phyloP scores from a whole-genome alignment of 2,888 invertebrate genomes.

The Chelonus formosanus region DNA sequence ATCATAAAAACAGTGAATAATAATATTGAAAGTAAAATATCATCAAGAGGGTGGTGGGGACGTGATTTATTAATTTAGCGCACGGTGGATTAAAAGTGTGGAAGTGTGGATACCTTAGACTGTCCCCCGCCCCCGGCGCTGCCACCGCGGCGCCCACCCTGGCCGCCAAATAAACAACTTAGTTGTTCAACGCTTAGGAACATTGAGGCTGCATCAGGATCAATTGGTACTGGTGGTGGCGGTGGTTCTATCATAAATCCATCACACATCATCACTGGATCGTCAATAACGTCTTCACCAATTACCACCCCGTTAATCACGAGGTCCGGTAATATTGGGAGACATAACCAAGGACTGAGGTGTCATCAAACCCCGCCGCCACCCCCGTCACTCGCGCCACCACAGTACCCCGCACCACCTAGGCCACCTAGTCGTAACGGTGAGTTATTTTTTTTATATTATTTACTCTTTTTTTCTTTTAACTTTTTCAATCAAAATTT shows the following conservation, averaged over 20 bases:
- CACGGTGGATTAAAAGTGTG: conserved; percentile 62
- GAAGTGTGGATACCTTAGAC: conserved; percentile 66
- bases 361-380: conserved; percentile 39
- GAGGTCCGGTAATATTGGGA: conserved; percentile 32
- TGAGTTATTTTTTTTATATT: conserved; percentile 33
- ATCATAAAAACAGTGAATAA: too few relatives aligned
- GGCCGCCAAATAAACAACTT: conserved; percentile 63
- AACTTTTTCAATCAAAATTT: conserved; percentile 7
- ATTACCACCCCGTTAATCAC: conserved; percentile 40
- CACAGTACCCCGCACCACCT: conserved; percentile 63
- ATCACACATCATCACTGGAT: conserved; percentile 32
- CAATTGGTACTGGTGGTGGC: conserved; percentile 10
- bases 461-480: conserved; percentile 16
- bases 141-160: conserved; percentile 65
- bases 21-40: too few relatives aligned
- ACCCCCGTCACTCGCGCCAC: conserved; percentile 59
- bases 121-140: conserved; percentile 67
- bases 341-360: conserved; percentile 28
- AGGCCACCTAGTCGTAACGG: conserved; percentile 65
- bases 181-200: conserved; percentile 62
- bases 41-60: conserved; percentile 38
- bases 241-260: conserved; percentile 35
- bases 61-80: conserved; percentile 49
- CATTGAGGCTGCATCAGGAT: conserved; percentile 44
- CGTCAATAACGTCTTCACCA: conserved; percentile 45